A percentile compares a stretch with the other conserved stretches of the same genome.
Evolutionary conservation across 2,888 invertebrate species (phyloP).

Genomic region (Branchellion lobata): DNA sequence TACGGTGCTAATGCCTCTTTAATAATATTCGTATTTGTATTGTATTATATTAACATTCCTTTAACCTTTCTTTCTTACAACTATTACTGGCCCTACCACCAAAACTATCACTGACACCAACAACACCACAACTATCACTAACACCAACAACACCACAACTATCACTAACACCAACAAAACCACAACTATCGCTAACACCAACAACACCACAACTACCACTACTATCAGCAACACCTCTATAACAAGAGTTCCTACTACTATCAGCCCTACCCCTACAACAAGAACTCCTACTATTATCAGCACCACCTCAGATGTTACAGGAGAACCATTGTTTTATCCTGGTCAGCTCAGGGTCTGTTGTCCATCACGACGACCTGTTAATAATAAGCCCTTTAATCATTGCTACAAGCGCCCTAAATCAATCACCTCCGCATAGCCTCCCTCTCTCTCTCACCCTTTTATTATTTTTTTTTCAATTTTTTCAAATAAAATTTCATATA

Average conservation of each 20-base stretch:
- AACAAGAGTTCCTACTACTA: no score
- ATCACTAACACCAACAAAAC: no score
- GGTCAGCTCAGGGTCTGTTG: background rate
- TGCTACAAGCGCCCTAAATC: background rate
- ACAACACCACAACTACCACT: background rate
- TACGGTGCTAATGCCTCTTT: no score
- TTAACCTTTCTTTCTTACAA: no score
- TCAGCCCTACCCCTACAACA: no score
- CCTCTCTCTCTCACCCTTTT: background rate
- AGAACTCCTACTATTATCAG: background rate
- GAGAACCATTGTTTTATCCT: background rate
- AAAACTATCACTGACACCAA: background rate
- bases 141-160: no score
- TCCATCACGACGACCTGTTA: constrained; percentile 4
- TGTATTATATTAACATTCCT: no score
- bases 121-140: background rate
- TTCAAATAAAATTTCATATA: background rate
- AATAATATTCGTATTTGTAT: no score
- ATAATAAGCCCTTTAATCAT: constrained; percentile 10
- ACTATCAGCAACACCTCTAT: no score
- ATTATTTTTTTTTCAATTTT: background rate
- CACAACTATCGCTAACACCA: background rate
- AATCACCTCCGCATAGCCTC: background rate
- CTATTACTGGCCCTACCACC: no score
- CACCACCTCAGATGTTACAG: background rate